These are phyloP conservation scores for Alentia gelatinosa DNA, from an alignment of 2,888 invertebrate genomes.

Conservation along the genomic window DNA sequence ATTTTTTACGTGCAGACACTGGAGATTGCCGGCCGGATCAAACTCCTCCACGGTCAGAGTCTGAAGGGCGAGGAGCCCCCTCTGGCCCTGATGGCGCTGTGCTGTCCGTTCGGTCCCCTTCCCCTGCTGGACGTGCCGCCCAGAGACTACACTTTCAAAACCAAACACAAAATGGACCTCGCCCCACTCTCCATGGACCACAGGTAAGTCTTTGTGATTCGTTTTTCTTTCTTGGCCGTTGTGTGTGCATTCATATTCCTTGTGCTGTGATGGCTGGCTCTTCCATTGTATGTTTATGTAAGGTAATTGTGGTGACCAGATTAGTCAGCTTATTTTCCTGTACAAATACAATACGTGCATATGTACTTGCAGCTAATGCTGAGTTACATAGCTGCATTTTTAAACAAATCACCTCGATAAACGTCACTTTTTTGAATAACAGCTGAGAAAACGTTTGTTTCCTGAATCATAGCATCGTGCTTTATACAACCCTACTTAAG, in stretches of 20 bases:
- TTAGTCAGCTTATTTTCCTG: neutral
- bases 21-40: constrained; percentile 98
- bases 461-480: no score
- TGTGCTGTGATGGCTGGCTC: no score
- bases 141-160: constrained; percentile 99
- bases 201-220: constrained; percentile 83
- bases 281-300: no score
- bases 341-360: no score
- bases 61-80: constrained; percentile 82
- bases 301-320: no score
- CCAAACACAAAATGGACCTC: constrained; percentile 98
- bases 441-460: no score
- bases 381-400: no score
- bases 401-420: no score
- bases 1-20: constrained; percentile 90
- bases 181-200: constrained; percentile 96
- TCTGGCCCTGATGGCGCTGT: constrained; percentile 96
- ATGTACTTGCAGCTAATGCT: no score
- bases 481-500: no score
- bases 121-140: constrained; percentile 97
- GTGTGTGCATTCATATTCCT: neutral
- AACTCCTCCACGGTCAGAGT: constrained; percentile 97
- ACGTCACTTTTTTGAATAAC: no score
- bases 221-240: neutral
- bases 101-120: constrained; percentile 99